Base-by-base conservation (phyloP, 1,140 invertebrate genomes). In the Marisa cornuarietis region DNA sequence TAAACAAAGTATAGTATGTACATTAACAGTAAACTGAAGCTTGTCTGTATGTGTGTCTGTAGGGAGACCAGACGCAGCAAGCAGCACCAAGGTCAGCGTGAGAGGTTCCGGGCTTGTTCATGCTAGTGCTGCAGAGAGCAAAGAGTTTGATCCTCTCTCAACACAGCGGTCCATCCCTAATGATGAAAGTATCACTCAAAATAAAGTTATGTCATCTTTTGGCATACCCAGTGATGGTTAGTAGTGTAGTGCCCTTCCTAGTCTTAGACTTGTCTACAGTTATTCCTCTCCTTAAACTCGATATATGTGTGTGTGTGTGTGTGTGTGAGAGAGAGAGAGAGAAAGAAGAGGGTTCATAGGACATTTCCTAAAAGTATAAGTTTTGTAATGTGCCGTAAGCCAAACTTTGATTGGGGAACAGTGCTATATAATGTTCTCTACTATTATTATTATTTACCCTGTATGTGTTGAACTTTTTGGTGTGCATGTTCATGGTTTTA, bases 91-190 rank as follows among this genome's bases (percentile, higher is more conserved):
- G 8, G 54, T 18, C 62, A 49, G 61, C 16, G n/a, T 20, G 18
- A 65, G 74, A 52, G 54, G 49, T 16, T 63, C 24, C 13, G 61
- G 20, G n/a, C 24, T 51, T 20, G 71, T 18, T 65, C 78, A 82
- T n/a, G 77, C 81, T 0, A 84, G 84, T 74, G 79, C 82, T 10
- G 83, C 83, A 18, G 83, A 83, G 20, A 80, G 86, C 14, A 89
- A 90, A 79, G 88, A 90, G 77, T 90, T 90, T 84, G 88, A 90
- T 66, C 88, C 88, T 14, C 78, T 89, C 62, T 85, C 85, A 26
- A 78, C 82, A 6, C 87, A 89, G 79, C 81, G 83, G 22, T 81
- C 83, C 22, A 73, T 82, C 62, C 68, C 63, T 49, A 62, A 77
- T 16, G 88, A 88, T 31, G 87, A 89, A n/a, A 79, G 63, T 51